Evolutionary conservation across 37 sponge, comb jelly and placozoan genomes (phyloP).

Genomic region (Spongilla lacustris): DNA sequence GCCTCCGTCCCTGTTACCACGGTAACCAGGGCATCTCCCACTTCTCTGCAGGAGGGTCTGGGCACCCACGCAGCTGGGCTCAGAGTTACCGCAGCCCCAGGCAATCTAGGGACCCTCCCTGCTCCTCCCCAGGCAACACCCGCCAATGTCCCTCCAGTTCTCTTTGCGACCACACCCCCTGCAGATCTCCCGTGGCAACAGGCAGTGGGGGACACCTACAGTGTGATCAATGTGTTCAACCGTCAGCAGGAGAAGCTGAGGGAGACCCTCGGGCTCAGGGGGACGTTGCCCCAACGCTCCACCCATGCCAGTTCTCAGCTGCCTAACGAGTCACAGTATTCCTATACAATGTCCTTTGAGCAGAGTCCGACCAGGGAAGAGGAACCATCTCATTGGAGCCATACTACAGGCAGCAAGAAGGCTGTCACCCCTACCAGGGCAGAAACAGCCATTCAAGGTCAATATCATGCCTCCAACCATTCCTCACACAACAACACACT

Average conservation of each 20-base stretch:
- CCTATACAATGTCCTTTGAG: slow-evolving; percentile 28
- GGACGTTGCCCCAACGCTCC: background rate
- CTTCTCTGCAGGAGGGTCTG: background rate
- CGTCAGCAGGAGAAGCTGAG: slow-evolving; percentile 29
- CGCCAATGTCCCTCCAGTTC: background rate
- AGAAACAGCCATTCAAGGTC: slow-evolving; percentile 37
- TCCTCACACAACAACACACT: background rate
- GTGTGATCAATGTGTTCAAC: slow-evolving; percentile 77
- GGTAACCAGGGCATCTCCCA: background rate
- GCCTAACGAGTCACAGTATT: background rate
- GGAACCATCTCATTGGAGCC: background rate
- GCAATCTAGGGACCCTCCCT: background rate
- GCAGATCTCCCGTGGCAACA: slow-evolving; percentile 50
- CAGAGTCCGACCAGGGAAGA: slow-evolving; percentile 2
- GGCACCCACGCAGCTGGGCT: background rate
- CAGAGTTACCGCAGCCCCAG: background rate
- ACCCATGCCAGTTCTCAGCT: background rate
- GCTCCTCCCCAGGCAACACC: background rate
- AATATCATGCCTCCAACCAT: background rate
- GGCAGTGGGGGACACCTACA: slow-evolving; percentile 63
- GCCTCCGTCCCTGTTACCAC: background rate
- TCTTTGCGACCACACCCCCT: background rate
- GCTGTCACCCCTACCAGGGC: slow-evolving; percentile 54
- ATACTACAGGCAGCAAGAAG: background rate
- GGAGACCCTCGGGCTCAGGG: slow-evolving; percentile 6